A percentile compares a stretch with the other conserved stretches of the same genome.
Conservation (phyloP, 2,797 vertebrate genomes). For the Sebastes matsubarae region DNA sequence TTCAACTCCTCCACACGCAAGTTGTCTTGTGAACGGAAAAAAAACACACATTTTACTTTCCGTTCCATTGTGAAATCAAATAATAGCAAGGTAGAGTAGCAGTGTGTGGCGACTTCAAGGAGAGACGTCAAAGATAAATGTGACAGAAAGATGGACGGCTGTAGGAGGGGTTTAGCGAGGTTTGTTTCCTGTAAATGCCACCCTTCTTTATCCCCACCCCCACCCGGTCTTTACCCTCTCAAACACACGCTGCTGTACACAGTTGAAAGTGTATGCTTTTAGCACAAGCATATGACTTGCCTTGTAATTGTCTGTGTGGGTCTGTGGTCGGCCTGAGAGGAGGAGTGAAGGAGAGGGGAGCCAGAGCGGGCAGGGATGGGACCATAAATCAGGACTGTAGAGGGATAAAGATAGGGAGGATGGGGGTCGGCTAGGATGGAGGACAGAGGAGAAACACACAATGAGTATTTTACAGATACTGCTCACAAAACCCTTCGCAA, state of each 20-base stretch:
- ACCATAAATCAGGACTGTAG: constrained; percentile 67
- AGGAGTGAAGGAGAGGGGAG: constrained; percentile 40
- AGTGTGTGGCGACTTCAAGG: not conserved
- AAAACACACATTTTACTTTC: not conserved
- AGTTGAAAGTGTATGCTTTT: constrained; percentile 47
- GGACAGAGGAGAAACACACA: constrained; percentile 5
- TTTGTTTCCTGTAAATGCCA: constrained; percentile 50
- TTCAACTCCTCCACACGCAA: constrained; percentile 33
- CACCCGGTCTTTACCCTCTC: constrained; percentile 5
- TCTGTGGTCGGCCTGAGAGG: constrained; percentile 41
- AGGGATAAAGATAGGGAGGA: constrained; percentile 47
- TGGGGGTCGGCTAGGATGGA: constrained; percentile 34
- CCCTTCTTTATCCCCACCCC: not conserved
- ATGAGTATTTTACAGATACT: constrained; percentile 11
- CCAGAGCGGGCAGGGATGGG: constrained; percentile 38
- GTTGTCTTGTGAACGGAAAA: constrained; percentile 2
- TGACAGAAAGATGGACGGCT: constrained; percentile 11
- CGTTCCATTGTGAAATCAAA: not conserved
- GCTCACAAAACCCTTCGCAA: not conserved
- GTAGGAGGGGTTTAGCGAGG: not conserved
- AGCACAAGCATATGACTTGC: constrained; percentile 38
- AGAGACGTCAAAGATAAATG: not conserved
- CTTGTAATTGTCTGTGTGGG: constrained; percentile 50
- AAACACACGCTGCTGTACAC: constrained; percentile 6
- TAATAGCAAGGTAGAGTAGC: not conserved